Percentiles rank a stretch among this genome's conserved stretches.
These are phyloP conservation scores for Propithecus coquereli DNA, from an alignment of 2,113 vertebrate genomes.

Conservation along the genomic window DNA sequence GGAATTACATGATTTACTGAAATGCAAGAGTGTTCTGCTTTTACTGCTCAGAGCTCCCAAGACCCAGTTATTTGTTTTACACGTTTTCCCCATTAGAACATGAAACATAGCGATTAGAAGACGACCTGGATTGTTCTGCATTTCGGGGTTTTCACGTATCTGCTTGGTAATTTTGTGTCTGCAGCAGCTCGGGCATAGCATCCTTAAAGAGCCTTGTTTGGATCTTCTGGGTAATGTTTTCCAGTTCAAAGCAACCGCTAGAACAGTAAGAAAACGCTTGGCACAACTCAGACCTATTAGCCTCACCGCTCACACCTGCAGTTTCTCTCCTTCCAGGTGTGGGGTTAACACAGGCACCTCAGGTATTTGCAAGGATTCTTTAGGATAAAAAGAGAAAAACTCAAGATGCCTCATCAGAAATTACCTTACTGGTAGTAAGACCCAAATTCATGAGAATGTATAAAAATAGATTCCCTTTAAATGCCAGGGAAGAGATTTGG, in stretches of 20 bases:
- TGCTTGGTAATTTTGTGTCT: neutral
- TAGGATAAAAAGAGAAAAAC: neutral
- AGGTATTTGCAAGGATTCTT: constrained; percentile 53
- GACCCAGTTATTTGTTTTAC: neutral
- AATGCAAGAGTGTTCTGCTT: neutral
- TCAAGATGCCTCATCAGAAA: constrained; percentile 58
- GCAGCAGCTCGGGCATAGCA: neutral
- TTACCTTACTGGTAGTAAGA: constrained; percentile 73
- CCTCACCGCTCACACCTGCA: constrained; percentile 44
- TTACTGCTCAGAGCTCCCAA: neutral
- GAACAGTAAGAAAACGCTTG: neutral
- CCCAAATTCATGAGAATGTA: constrained; percentile 62
- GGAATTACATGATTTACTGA: neutral
- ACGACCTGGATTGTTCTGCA: neutral
- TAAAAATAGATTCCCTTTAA: constrained; percentile 72
- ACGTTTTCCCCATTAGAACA: constrained; percentile 9
- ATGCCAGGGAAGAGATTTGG: constrained; percentile 70
- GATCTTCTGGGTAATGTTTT: constrained; percentile 8
- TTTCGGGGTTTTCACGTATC: neutral
- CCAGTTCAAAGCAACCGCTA: neutral
- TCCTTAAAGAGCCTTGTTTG: neutral
- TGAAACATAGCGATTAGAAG: neutral
- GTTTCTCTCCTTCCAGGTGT: constrained; percentile 45
- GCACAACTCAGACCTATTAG: neutral
- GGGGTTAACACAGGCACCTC: constrained; percentile 48